Evolutionary conservation across 2,888 invertebrate species (phyloP).

Genomic region (Belgica antarctica): DNA sequence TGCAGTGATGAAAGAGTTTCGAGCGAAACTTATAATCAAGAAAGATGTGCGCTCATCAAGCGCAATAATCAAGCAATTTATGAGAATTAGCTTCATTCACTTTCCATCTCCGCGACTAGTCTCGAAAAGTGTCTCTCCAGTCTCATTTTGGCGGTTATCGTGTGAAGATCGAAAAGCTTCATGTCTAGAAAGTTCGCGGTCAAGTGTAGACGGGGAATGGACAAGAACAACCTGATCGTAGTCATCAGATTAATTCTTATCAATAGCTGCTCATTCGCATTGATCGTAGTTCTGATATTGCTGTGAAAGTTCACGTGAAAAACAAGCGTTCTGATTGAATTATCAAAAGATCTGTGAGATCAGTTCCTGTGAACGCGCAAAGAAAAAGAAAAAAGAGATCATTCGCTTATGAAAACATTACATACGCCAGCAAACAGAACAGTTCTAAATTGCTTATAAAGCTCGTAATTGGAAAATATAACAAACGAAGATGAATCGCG

Average conservation of each 20-base stretch:
- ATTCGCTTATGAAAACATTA: neutral
- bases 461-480: neutral
- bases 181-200: neutral
- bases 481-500: conserved; percentile 21
- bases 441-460: conserved; percentile 10
- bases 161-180: neutral
- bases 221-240: conserved; percentile 25
- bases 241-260: conserved; percentile 31
- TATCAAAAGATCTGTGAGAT: conserved; percentile 23
- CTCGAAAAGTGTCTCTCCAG: neutral
- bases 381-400: neutral
- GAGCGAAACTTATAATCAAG: neutral
- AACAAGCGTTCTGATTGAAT: conserved; percentile 37
- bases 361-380: conserved; percentile 36
- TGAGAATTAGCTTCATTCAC: conserved; percentile 43
- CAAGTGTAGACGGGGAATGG: too few species aligned
- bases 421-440: conserved; percentile 1
- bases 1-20: neutral
- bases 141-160: conserved; percentile 18
- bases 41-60: neutral
- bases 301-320: conserved; percentile 32
- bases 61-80: conserved; percentile 41
- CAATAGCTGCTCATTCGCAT: conserved; percentile 32
- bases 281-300: conserved; percentile 26
- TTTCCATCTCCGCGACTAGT: conserved; percentile 29